Base-by-base conservation (phyloP, 2,888 invertebrate genomes). In the Priocnemis perturbator region DNA sequence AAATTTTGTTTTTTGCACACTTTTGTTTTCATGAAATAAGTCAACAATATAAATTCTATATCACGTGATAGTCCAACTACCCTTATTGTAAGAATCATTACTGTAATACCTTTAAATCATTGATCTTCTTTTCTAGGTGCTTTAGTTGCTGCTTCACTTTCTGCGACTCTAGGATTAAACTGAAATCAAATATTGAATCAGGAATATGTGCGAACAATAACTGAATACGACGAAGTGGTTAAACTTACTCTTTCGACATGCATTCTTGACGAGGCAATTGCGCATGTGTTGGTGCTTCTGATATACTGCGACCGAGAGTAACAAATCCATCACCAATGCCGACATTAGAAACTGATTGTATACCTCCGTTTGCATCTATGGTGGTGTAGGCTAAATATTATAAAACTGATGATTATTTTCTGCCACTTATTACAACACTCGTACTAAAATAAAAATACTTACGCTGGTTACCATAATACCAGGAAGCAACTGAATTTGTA, bases 61-160 rank as follows among this genome's bases (percentile, higher is more conserved):
- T n/a, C n/a, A n/a, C n/a, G n/a, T 20, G 14, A 37, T 37, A 44
- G n/a, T n/a, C n/a, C 17, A 9, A 0, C 20, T 58, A 15, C 5
- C 21, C 4, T 9, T 1, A 11, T 9, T 37, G 37, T 37, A 37
- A 37, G 37, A 26, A 26, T 1, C 11, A 11, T 37, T 37, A 37
- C 14, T 37, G 1, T 11, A 57, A 55, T 83, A 90, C 90, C 87
- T 91, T 92, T 72, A 93, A 88, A 83, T 92, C 92, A 78, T 92
- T 92, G 47, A 93, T 90, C 83, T 93, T 92, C 74, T 91, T 92
- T 75, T 93, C 93, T 67, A 93, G 88, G 81, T 91, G 91, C 62
- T 91, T 90, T 57, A 93, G 84, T 81, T 93, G 92, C 70, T 91
- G 89, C 81, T 92, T 92, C 58, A 93, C 91, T 74, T 91, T 90